A percentile compares a stretch with the other conserved stretches of the same genome.
Evolutionary conservation across 1,140 invertebrate genomes (phyloP).

Genomic region (Bursaphelenchus mucronatus): DNA sequence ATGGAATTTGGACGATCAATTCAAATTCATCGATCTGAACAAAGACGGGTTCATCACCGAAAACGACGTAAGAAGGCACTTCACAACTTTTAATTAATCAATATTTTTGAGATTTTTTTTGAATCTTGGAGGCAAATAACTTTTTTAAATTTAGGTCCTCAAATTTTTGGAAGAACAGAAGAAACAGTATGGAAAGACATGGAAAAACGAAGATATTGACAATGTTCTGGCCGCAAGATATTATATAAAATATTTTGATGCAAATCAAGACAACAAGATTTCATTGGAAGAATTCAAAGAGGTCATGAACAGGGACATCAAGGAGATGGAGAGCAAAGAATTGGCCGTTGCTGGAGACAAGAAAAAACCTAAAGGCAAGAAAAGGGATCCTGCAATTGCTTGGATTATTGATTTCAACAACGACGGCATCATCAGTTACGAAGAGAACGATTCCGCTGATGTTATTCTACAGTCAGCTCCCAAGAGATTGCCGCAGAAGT

Average conservation of each 20-base stretch:
- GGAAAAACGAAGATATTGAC: slow-evolving; percentile 59
- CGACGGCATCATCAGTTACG: slow-evolving; percentile 51
- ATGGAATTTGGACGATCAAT: slow-evolving; percentile 50
- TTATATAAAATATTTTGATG: slow-evolving; percentile 60
- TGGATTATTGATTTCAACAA: slow-evolving; percentile 61
- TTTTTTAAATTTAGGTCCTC: slow-evolving; percentile 42
- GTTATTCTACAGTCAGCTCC: slow-evolving; percentile 34
- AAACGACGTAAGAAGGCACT: slow-evolving; percentile 32
- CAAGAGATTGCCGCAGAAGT: slow-evolving; percentile 32
- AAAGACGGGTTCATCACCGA: slow-evolving; percentile 50
- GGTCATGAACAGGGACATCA: slow-evolving; percentile 50
- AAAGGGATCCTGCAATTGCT: slow-evolving; percentile 53
- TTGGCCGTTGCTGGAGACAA: not conserved
- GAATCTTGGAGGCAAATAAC: slow-evolving; percentile 9
- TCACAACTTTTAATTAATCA: not conserved
- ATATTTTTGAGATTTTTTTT: too few relatives aligned
- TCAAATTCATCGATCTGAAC: slow-evolving; percentile 54
- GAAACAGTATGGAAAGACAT: slow-evolving; percentile 57
- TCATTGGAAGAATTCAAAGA: slow-evolving; percentile 38
- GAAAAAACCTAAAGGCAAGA: slow-evolving; percentile 20
- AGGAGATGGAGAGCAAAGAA: slow-evolving; percentile 36
- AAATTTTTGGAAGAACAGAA: slow-evolving; percentile 45
- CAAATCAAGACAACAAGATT: slow-evolving; percentile 47
- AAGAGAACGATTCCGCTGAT: slow-evolving; percentile 40
- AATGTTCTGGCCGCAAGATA: slow-evolving; percentile 53